Percentiles rank a stretch among this genome's conserved stretches.
Evolutionary conservation across 2,888 invertebrate genomes (phyloP).

Genomic region (Pterostichus niger): DNA sequence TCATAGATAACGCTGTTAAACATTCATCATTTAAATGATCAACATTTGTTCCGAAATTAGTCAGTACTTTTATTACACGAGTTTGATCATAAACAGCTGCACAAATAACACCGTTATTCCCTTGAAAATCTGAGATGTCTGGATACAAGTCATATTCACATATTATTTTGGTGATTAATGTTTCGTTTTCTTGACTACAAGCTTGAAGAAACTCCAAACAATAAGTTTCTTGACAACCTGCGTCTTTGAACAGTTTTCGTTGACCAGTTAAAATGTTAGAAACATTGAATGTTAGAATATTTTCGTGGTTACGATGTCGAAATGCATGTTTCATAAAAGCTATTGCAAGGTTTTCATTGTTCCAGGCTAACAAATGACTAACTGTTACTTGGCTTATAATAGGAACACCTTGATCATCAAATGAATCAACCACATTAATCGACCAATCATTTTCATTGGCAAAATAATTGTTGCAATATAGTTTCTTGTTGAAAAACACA

Average conservation of each 20-base stretch:
- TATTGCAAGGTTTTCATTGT: conserved; percentile 77
- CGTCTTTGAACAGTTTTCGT: conserved; percentile 70
- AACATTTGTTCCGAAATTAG: conserved; percentile 79
- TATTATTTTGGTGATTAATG: conserved; percentile 75
- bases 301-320: conserved; percentile 76
- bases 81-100: conserved; percentile 78
- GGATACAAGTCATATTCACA: conserved; percentile 77
- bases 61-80: conserved; percentile 76
- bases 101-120: conserved; percentile 80
- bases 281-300: conserved; percentile 72
- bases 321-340: conserved; percentile 79
- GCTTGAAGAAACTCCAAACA: conserved; percentile 73
- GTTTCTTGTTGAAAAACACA: conserved; percentile 72
- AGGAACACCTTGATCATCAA: conserved; percentile 20
- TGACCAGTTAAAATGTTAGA: conserved; percentile 71
- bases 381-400: conserved; percentile 70
- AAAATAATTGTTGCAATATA: conserved; percentile 71
- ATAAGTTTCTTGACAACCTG: conserved; percentile 72
- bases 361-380: conserved; percentile 77
- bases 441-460: conserved; percentile 71
- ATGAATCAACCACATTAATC: conserved; percentile 71
- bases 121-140: conserved; percentile 78
- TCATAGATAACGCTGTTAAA: conserved; percentile 78
- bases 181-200: conserved; percentile 71
- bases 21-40: conserved; percentile 80